These are phyloP conservation scores for Drosophila parabipectinata DNA, from an alignment of 1,140 invertebrate genomes.

Conservation along the genomic window DNA sequence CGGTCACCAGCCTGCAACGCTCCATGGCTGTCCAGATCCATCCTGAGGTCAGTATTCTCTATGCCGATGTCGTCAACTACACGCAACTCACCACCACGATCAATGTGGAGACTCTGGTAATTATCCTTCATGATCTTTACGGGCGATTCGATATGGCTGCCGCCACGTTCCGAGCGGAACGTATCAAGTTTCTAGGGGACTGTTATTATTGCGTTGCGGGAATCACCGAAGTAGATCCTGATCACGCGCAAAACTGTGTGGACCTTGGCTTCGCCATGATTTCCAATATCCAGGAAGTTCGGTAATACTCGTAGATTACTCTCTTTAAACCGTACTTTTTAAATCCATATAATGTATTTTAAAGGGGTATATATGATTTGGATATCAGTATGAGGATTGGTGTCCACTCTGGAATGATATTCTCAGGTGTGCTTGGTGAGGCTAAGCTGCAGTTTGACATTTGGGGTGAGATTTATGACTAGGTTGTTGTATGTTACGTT, in stretches of 20 bases:
- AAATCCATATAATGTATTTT: constrained; percentile 71
- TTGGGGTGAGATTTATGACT: constrained; percentile 90
- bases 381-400: constrained; percentile 98
- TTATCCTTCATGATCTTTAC: constrained; percentile 96
- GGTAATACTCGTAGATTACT: constrained; percentile 65
- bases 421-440: constrained; percentile 95
- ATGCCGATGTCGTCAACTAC: constrained; percentile 98
- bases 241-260: constrained; percentile 94
- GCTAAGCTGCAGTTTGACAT: constrained; percentile 98
- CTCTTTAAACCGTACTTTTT: not conserved
- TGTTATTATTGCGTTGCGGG: constrained; percentile 97
- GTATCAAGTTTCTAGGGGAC: constrained; percentile 96
- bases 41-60: constrained; percentile 95
- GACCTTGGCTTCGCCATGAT: constrained; percentile 96
- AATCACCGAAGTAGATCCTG: constrained; percentile 88
- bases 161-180: constrained; percentile 87
- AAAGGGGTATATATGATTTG: constrained; percentile 88
- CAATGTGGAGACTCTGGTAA: constrained; percentile 91
- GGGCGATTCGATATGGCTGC: constrained; percentile 96
- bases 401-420: constrained; percentile 95
- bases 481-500: not conserved
- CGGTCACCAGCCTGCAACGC: constrained; percentile 84
- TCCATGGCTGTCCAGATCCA: constrained; percentile 94
- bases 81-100: constrained; percentile 94
- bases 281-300: constrained; percentile 90